These are phyloP conservation scores for Fragum fragum DNA, from an alignment of 2,888 invertebrate species.

Conservation along the genomic window DNA sequence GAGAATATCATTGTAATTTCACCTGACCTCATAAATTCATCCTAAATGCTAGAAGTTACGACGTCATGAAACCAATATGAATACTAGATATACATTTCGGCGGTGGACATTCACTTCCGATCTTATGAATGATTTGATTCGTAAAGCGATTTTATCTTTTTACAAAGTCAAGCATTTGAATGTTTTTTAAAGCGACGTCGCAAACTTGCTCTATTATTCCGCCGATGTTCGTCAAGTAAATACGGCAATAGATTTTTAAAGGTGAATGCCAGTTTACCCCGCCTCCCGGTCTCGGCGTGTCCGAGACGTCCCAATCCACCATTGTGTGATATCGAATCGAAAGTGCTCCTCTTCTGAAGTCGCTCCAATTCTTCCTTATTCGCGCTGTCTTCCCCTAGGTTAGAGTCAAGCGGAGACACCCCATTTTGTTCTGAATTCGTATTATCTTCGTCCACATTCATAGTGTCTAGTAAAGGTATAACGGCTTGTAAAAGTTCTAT, in stretches of 20 bases:
- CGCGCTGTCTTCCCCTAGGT: neutral
- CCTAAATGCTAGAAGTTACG: no score
- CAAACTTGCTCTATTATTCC: constrained; percentile 29
- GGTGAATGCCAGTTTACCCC: constrained; percentile 39
- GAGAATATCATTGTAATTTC: no score
- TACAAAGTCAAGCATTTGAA: no score
- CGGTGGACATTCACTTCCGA: no score
- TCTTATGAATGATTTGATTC: no score
- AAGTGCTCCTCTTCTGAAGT: constrained; percentile 34
- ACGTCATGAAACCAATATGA: no score
- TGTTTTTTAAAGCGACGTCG: neutral
- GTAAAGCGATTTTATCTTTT: no score
- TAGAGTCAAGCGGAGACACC: neutral
- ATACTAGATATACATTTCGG: no score
- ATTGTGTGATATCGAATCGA: constrained; percentile 47
- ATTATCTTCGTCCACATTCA: neutral
- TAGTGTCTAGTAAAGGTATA: neutral
- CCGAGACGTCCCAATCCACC: constrained; percentile 29
- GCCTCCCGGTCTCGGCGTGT: neutral
- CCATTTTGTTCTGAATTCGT: neutral
- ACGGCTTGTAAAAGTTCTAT: neutral
- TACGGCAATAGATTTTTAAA: constrained; percentile 51
- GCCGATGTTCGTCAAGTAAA: constrained; percentile 34
- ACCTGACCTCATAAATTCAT: no score
- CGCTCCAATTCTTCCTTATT: neutral